A percentile compares a stretch with the other conserved stretches of the same genome.
phyloP scores from a whole-genome alignment of 2,888 invertebrate species.

The Belgica antarctica region DNA sequence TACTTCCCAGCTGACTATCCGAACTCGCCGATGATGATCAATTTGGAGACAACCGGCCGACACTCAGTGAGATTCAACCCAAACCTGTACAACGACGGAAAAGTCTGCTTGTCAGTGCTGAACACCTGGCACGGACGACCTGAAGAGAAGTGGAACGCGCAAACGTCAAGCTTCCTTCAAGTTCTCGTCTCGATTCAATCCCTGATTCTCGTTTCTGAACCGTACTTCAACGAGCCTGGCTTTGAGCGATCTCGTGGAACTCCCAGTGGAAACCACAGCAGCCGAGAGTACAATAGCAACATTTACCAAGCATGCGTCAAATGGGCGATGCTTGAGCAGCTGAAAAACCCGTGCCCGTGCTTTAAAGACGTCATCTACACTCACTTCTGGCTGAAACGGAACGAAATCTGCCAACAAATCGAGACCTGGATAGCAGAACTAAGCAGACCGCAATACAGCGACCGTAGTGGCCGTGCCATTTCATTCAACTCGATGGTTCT shows the following conservation, averaged over 20 bases:
- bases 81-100: conserved; percentile 92
- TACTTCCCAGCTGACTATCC: conserved; percentile 84
- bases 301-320: conserved; percentile 91
- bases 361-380: conserved; percentile 89
- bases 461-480: conserved; percentile 72
- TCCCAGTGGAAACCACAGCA: conserved; percentile 82
- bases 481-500: conserved; percentile 73
- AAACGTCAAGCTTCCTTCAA: conserved; percentile 89
- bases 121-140: conserved; percentile 97
- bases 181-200: conserved; percentile 90
- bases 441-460: conserved; percentile 73
- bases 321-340: conserved; percentile 95
- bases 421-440: conserved; percentile 88
- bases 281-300: conserved; percentile 91
- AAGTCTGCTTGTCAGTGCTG: conserved; percentile 89
- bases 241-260: conserved; percentile 89
- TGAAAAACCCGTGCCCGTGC: conserved; percentile 84
- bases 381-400: conserved; percentile 91
- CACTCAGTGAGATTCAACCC: conserved; percentile 90
- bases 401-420: conserved; percentile 84
- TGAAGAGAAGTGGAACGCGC: conserved; percentile 96
- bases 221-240: conserved; percentile 93
- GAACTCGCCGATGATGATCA: conserved; percentile 83
- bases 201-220: conserved; percentile 86
- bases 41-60: conserved; percentile 84